Base-by-base conservation (phyloP, 1,140 invertebrate genomes). In the Drosophila ohnishii region DNA sequence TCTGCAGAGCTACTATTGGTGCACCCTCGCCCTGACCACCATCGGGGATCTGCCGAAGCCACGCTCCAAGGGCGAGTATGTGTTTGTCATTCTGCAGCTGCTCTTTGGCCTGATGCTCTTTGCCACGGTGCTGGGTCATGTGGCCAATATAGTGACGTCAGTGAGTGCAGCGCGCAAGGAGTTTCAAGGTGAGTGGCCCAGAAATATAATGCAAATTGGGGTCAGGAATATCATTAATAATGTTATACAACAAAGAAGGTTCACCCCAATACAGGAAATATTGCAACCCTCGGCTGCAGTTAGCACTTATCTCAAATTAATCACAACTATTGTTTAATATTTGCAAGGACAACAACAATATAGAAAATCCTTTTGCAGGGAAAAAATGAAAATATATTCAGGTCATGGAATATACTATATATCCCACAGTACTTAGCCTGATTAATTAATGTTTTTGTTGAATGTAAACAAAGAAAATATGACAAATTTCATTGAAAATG, bases 1-100 rank as follows among this genome's bases (percentile, higher is more conserved):
- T 93, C 94, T 99, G 80, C 97, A 99, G 92, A 98, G 97, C 93
- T 98, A 99, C 92, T 99, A 99, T 92, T 99, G 98, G 98, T 99
- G 98, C 91, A 99, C 98, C 42, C 93, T 99, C 85, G 97, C 97
- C 45, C 93, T 99, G 53, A 99, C 98, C 16, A 98, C 97, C 39
- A 98, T 99, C 79, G 95, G 95, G 80, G 95, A 96, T 85, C 90
- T 96, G 74, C 95, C 95, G 3, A 92, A 96, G 90, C 96, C 96
- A 42, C 94, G 95, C 71, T 97, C 96, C 89, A 98, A 97, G 93
- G 95, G 95, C 59, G 97, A 98, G 91, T 98, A 97, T 92, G 92
- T 98, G 70, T 98, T 97, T 93, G 96, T 98, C 84, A 97, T 98
- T 91, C 94, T 95, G 59, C 97, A 98, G 92, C 94, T 98, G 79